Conservation (phyloP, 2,888 invertebrate species). For the Noctuana brunneofusca region DNA sequence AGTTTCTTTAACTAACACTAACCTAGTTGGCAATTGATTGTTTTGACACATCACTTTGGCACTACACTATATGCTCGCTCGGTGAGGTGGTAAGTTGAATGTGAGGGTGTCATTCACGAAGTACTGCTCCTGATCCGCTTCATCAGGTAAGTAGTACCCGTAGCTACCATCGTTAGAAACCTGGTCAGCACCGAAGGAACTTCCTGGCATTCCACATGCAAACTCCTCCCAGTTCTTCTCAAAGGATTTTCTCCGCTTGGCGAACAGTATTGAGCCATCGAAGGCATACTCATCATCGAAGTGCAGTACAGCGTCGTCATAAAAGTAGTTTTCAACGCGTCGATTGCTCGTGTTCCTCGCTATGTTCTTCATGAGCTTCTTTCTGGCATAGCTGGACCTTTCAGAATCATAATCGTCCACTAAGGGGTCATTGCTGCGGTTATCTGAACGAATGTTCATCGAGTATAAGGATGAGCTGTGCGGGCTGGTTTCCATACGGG, state of each 20-base stretch:
- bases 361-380: constrained; percentile 75
- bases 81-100: constrained; percentile 71
- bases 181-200: constrained; percentile 55
- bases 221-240: constrained; percentile 68
- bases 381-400: constrained; percentile 73
- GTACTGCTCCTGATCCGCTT: constrained; percentile 66
- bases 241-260: constrained; percentile 76
- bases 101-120: constrained; percentile 77
- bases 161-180: constrained; percentile 75
- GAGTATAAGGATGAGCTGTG: constrained; percentile 71
- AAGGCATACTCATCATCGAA: constrained; percentile 78
- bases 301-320: constrained; percentile 75
- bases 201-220: constrained; percentile 57
- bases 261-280: constrained; percentile 75
- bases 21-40: constrained; percentile 41
- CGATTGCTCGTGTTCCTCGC: constrained; percentile 66
- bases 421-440: constrained; percentile 72
- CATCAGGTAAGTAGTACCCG: constrained; percentile 74
- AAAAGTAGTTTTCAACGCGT: constrained; percentile 72
- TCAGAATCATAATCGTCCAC: constrained; percentile 78
- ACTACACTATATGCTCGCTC: constrained; percentile 74
- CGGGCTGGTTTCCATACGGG: constrained; percentile 57
- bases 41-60: constrained; percentile 38
- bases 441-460: constrained; percentile 66
- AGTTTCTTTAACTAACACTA: constrained; percentile 50